Base-by-base conservation (phyloP, 1,140 invertebrate species). In the Megalopta genalis region DNA sequence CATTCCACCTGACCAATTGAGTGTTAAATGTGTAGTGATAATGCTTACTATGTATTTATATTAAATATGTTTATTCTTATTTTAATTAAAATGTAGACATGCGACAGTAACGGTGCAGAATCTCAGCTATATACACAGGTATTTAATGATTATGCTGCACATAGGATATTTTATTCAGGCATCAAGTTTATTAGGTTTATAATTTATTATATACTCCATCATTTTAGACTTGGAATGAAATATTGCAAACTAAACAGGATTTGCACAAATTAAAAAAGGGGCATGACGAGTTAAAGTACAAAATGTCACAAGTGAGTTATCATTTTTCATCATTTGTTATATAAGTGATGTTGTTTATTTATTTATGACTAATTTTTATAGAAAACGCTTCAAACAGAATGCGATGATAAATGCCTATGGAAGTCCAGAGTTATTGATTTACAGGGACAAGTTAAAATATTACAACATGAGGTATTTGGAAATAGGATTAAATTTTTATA, bases 181-280 rank as follows among this genome's bases (percentile, higher is more conserved):
- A 59, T 23, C 52, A 18, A 16, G n/a, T 59, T 32, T 68, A 68
- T 27, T 18, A 16, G 14, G 57, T 67, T 67, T 42, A 60, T 25
- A 63, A 46, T 52, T 18, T 18, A 8, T 27, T 65, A 32, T 32
- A 32, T 32, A 59, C 68, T 32, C 14, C 16, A 23, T 6, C 42
- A 23, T 84, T 82, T 66, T 68, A 89, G 86, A 87, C 88, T 78
- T 63, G 83, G 46, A 87, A 89, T 70, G 81, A 90, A 25, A 82
- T 73, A 74, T 78, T 89, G 71, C 86, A 88, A 86, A 49, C 84
- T 4, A 92, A 91, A 71, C 80, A 81, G 64, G 87, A 90, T 37
- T 74, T 89, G 62, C 80, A 87, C 25, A 90, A 86, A 70, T 78
- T 91, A 70, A 87, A 59, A 60, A 91, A 90, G 39, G 88, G 90